These are phyloP conservation scores for Todiramphus chloris DNA, from an alignment of 2,113 vertebrate species.

Conservation along the genomic window DNA sequence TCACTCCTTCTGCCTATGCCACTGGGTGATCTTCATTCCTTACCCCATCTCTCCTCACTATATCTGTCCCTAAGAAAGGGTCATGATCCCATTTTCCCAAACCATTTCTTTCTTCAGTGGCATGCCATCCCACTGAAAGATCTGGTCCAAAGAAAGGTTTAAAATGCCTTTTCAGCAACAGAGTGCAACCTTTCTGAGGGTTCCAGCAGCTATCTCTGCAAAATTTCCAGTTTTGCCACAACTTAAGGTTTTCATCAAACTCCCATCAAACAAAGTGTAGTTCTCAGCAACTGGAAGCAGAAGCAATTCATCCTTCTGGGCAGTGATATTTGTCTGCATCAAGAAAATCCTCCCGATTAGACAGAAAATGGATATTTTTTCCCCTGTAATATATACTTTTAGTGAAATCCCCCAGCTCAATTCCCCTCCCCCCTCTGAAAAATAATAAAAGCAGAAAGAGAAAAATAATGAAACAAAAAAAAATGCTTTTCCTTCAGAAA, in stretches of 20 bases:
- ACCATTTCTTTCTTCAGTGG: neutral
- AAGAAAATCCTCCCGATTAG: neutral
- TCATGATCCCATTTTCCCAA: neutral
- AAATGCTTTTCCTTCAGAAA: conserved; percentile 42
- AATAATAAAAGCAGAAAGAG: conserved; percentile 2
- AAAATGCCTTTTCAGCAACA: neutral
- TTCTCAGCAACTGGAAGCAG: conserved; percentile 43
- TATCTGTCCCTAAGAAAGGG: neutral
- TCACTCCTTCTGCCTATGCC: neutral
- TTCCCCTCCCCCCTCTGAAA: neutral
- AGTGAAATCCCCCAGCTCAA: neutral
- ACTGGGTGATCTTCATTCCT: neutral
- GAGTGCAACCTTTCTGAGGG: neutral
- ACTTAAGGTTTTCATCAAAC: conserved; percentile 45
- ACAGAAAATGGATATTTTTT: conserved; percentile 15
- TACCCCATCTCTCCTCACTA: neutral
- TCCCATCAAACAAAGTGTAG: conserved; percentile 30
- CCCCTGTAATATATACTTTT: neutral
- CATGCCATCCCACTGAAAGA: neutral
- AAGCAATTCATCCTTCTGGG: conserved; percentile 34
- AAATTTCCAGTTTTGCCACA: conserved; percentile 42
- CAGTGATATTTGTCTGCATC: conserved; percentile 50
- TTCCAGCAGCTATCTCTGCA: neutral
- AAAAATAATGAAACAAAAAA: conserved; percentile 2
- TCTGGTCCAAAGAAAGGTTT: neutral